phyloP scores from a whole-genome alignment of 1,140 invertebrate genomes.

The Drosophila parvula region DNA sequence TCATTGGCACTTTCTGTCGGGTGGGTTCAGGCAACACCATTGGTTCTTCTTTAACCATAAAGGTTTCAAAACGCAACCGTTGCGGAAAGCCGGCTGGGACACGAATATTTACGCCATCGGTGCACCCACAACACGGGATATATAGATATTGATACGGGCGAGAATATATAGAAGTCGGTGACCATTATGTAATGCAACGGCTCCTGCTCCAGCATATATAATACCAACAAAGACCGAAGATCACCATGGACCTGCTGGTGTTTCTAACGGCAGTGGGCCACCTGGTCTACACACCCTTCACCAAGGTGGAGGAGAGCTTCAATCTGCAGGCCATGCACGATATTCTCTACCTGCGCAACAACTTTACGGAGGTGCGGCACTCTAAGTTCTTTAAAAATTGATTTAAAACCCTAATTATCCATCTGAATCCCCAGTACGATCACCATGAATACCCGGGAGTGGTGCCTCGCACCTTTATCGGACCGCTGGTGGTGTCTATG shows the following conservation, averaged over 20 bases:
- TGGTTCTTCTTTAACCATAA: slow-evolving; percentile 6
- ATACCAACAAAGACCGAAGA: slow-evolving; percentile 2
- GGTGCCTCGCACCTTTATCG: slow-evolving; percentile 98
- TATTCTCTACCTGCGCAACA: slow-evolving; percentile 93
- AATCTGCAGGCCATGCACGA: slow-evolving; percentile 99
- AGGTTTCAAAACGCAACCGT: background rate
- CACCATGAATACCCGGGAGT: slow-evolving; percentile 99
- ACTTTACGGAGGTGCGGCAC: slow-evolving; percentile 90
- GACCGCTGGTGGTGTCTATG: slow-evolving; percentile 93
- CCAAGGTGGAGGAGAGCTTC: slow-evolving; percentile 99
- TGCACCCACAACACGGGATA: background rate
- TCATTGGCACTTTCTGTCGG: slow-evolving; percentile 4
- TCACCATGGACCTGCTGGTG: slow-evolving; percentile 85
- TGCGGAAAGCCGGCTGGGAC: slow-evolving; percentile 19
- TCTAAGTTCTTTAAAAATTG: background rate
- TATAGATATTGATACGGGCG: slow-evolving; percentile 6
- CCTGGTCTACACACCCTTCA: slow-evolving; percentile 95
- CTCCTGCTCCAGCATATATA: slow-evolving; percentile 30
- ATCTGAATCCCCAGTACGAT: slow-evolving; percentile 92
- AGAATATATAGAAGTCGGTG: slow-evolving; percentile 38
- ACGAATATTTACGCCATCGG: background rate
- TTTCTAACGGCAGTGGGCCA: slow-evolving; percentile 89
- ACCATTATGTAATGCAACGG: slow-evolving; percentile 66
- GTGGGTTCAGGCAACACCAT: background rate
- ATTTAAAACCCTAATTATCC: background rate